A percentile compares a stretch with the other conserved stretches of the same genome.
phyloP scores from a whole-genome alignment of 2,797 vertebrate species.

The Saxicola maurus region DNA sequence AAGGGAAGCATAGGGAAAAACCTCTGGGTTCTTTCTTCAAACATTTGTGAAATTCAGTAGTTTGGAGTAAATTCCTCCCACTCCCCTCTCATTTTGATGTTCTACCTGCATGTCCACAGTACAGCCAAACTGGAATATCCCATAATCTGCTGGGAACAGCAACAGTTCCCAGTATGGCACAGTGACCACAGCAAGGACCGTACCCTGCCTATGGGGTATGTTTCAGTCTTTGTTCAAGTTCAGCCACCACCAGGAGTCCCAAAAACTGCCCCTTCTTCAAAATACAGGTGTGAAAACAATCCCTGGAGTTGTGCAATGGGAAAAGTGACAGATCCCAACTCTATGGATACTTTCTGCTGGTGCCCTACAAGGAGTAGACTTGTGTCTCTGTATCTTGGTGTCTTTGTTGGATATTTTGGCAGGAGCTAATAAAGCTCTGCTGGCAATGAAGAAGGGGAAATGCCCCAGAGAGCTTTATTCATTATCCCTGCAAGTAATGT shows the following conservation, averaged over 20 bases:
- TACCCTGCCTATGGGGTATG: rapidly evolving
- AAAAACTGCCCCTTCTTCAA: not conserved
- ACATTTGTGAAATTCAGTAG: not conserved
- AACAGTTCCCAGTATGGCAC: not conserved
- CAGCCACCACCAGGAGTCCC: not conserved
- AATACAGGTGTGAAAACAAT: not conserved
- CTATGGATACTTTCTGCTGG: not conserved
- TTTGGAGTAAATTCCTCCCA: not conserved
- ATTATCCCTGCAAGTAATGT: not conserved
- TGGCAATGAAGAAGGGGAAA: not conserved
- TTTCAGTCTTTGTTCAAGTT: not conserved
- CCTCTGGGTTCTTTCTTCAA: not conserved
- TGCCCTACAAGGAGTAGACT: not conserved
- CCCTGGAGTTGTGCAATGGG: not conserved
- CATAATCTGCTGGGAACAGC: rapidly evolving
- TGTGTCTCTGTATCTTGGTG: not conserved
- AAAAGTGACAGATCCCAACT: not conserved
- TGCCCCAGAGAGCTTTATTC: not conserved
- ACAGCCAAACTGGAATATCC: not conserved
- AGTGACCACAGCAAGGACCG: not conserved
- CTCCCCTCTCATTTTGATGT: not conserved
- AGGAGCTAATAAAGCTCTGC: not conserved
- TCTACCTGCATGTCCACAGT: not conserved
- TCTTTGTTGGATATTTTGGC: not conserved
- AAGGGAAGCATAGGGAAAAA: not conserved